phyloP scores from a whole-genome alignment of 2,113 vertebrate genomes.

The Ceyx cyanopectus region DNA sequence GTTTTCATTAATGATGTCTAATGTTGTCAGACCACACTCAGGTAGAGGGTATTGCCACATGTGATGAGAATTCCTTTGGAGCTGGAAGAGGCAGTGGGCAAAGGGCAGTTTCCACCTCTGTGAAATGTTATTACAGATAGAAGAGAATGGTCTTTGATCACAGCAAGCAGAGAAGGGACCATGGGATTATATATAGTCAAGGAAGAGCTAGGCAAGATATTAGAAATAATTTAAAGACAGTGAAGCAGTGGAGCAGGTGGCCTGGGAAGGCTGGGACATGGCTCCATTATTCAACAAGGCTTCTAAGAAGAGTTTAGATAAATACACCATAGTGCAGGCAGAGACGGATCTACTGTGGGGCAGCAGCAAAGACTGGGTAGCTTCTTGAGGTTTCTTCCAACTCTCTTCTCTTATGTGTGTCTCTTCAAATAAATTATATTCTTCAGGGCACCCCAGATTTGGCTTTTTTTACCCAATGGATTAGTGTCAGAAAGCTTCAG shows the following conservation, averaged over 20 bases:
- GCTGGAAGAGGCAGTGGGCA: background rate
- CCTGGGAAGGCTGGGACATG: background rate
- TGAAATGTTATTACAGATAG: background rate
- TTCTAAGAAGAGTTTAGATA: background rate
- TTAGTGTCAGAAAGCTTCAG: background rate
- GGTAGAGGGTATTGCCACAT: background rate
- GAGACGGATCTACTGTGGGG: background rate
- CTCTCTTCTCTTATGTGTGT: background rate
- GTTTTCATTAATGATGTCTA: background rate
- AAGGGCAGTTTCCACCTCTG: background rate
- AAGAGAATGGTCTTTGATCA: background rate
- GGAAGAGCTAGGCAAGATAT: background rate
- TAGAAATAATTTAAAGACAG: background rate
- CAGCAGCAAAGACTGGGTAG: background rate
- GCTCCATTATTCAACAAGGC: background rate
- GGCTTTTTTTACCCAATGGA: background rate
- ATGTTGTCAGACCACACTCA: background rate
- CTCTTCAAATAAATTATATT: background rate
- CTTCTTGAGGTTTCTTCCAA: background rate
- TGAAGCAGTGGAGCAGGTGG: background rate
- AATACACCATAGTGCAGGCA: rapidly evolving
- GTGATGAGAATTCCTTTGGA: background rate
- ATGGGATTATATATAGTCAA: background rate
- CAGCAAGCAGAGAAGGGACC: background rate
- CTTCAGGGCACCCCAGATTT: background rate